Base-by-base conservation (phyloP, 2,888 invertebrate species). In the Sisyra nigra region DNA sequence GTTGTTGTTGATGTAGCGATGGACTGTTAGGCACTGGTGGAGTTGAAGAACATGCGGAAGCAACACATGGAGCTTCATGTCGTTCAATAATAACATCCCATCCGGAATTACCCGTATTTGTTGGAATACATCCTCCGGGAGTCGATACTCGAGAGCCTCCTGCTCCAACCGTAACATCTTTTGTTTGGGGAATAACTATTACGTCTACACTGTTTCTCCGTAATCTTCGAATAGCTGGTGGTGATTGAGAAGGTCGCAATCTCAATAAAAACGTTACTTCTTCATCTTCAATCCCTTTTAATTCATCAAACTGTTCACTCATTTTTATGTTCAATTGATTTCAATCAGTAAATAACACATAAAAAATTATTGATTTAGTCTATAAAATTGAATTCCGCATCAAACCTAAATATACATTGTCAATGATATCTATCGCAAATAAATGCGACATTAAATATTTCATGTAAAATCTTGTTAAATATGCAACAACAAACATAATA, bases 41-140 rank as follows among this genome's bases (percentile, higher is more conserved):
- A 40, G 9, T 7, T 15, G 11, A 8, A 47, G 47, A 44, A 13
- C 42, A 46, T 10, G 45, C 32, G 18, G 45, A 40, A 15, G 46
- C 15, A n/a, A 40, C 45, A 14, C 41, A 42, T 17, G 44, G 41
- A 35, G 49, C 47, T 39, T 48, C 46, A 32, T 41, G 44, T 18
- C 54, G 52, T 48, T 61, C 59, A n/a, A 61, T 54, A 14, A 57
- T 51, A 35, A 61, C 57, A 46, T 61, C 60, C 61, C 61, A 61
- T 30, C 58, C 58, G 11, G 33, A 30, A 34, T n/a, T 15, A 15
- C 34, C 13, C 13, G 34, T 11, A 11, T 34, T 15, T 8, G 13
- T 11, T 15, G 34, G 8, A 7, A 15, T 34, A 34, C n/a, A 34
- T 24, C 24, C 24, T 24, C 24, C 24, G 24, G 24, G 24, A 24